Base-by-base conservation (phyloP, 2,888 invertebrate species). In the Bursaphelenchus okinawaensis region DNA sequence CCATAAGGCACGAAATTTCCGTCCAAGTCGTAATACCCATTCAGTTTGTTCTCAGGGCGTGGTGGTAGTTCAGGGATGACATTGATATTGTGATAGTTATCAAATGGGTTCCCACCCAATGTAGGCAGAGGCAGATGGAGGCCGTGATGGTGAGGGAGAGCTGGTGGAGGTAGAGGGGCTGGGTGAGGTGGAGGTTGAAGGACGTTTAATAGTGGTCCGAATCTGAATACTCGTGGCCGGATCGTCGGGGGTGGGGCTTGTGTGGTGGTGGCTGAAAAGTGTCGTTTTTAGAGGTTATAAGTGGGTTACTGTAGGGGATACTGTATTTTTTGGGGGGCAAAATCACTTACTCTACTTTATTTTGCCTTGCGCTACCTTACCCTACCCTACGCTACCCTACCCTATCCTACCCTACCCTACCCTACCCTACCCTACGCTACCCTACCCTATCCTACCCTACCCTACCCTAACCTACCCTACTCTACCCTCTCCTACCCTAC, bases 21-120 rank as follows among this genome's bases (percentile, higher is more conserved):
- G 52, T 59, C 60, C 51, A 59, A 29, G 50, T 59, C 60, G 7
- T 28, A 59, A 50, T 31, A 59, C 9, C 60, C 60, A 50, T 59
- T 59, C 16, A 3, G 28, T 29, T 59, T 59, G 24, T 31, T 20
- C 8, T 59, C 60, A 20, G 60, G 60, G 22, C 51, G 60, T 8
- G 60, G 60, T 3, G 60, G 60, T 1, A 59, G 52, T 22, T 59
- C 60, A 23, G 60, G 60, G 8, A 59, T 27, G 2, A 50, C 55
- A 29, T 59, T 59, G 31, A 59, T 59, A 7, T 59, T 28, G 60
- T 59, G 20, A 50, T 59, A 59, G 24, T 31, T 22, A 52, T 59
- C 60, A 7, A 59, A 59, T 7, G 60, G 60, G 4, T 29, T 31
- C n/a, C n/a, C 57, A 16, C 23, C 23, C 28, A 27, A 29, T 1